Conservation (phyloP, 2,797 vertebrate species). For the Sebastes baramenuke region DNA sequence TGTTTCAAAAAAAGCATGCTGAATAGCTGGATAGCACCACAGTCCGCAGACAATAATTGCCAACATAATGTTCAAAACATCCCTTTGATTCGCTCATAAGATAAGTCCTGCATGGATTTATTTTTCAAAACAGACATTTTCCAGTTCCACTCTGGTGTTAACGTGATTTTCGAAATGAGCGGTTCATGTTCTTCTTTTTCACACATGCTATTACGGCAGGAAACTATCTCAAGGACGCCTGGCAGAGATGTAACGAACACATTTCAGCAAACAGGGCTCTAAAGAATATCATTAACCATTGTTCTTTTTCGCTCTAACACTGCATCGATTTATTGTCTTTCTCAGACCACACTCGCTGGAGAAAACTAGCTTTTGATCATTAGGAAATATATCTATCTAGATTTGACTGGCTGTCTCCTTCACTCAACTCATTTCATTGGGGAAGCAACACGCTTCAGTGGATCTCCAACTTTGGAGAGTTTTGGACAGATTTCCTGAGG, state of each 20-base stretch:
- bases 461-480: slow-evolving; percentile 8
- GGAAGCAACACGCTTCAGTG: neutral
- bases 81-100: slow-evolving; percentile 75
- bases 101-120: slow-evolving; percentile 67
- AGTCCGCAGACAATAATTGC: slow-evolving; percentile 72
- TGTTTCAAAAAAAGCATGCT: slow-evolving; percentile 47
- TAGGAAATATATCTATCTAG: neutral
- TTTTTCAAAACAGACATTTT: slow-evolving; percentile 78
- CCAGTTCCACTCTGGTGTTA: slow-evolving; percentile 73
- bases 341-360: slow-evolving; percentile 14
- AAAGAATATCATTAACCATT: slow-evolving; percentile 39
- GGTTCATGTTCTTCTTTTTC: slow-evolving; percentile 68
- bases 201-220: slow-evolving; percentile 67
- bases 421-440: neutral
- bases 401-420: slow-evolving; percentile 20
- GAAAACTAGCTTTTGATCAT: slow-evolving; percentile 30
- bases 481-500: slow-evolving; percentile 6
- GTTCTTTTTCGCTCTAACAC: slow-evolving; percentile 30
- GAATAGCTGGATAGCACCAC: slow-evolving; percentile 65
- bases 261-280: slow-evolving; percentile 32
- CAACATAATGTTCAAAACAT: slow-evolving; percentile 74
- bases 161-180: slow-evolving; percentile 69
- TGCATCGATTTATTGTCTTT: slow-evolving; percentile 19
- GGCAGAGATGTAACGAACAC: slow-evolving; percentile 27
- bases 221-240: slow-evolving; percentile 73